Percentiles rank a stretch among this genome's conserved stretches.
Conservation (phyloP, 2,113 vertebrate species). For the Notarius lentiginosus region DNA sequence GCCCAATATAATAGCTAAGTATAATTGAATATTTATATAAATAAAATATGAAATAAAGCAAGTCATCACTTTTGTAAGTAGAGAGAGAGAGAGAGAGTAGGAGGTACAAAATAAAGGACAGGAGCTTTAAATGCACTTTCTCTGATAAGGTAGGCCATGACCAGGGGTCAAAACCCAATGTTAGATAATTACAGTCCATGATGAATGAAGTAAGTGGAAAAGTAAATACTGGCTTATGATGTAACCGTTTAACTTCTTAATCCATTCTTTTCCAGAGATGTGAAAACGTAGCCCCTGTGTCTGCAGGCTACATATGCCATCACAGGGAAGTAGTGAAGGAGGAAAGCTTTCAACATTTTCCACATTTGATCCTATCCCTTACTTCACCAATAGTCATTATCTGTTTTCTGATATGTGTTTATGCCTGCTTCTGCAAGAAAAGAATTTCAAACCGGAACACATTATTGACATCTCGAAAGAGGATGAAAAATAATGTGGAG, state of each 20-base stretch:
- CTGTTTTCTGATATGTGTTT: conserved; percentile 28
- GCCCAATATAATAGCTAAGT: too few relatives aligned
- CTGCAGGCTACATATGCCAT: conserved; percentile 70
- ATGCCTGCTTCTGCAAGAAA: neutral
- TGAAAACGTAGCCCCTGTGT: conserved; percentile 67
- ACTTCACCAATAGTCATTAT: conserved; percentile 59
- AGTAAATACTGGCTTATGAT: conserved; percentile 72
- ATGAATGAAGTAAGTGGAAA: conserved; percentile 67
- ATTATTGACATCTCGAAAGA: conserved; percentile 3
- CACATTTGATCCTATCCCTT: conserved; percentile 52
- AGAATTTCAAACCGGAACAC: neutral
- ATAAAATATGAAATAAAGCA: neutral
- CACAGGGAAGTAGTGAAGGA: conserved; percentile 62
- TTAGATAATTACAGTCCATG: conserved; percentile 64
- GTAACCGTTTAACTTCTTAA: conserved; percentile 72
- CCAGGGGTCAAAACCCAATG: conserved; percentile 45
- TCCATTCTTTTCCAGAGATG: conserved; percentile 65
- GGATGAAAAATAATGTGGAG: conserved; percentile 4
- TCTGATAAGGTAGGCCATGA: conserved; percentile 40
- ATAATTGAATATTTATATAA: neutral
- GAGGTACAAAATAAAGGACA: neutral
- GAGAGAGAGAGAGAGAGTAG: conserved; percentile 22
- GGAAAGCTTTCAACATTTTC: conserved; percentile 50
- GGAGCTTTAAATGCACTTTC: conserved; percentile 6
- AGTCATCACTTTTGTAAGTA: conserved; percentile 34